Percentiles rank a stretch among this genome's conserved stretches.
phyloP scores from a whole-genome alignment of 2,797 vertebrate species.

The Micrastur ruficollis region DNA sequence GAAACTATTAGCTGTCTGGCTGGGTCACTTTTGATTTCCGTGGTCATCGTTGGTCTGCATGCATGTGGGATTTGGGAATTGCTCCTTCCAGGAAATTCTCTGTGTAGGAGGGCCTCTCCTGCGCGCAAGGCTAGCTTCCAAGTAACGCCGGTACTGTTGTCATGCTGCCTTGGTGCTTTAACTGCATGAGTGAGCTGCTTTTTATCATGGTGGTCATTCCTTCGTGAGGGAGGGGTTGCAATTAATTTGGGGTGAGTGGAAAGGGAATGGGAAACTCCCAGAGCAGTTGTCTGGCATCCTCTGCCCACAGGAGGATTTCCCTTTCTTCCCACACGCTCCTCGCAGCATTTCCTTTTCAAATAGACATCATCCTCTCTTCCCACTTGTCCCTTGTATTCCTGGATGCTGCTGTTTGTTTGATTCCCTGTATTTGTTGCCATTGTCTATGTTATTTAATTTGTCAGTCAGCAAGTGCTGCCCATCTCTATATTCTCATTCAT shows the following conservation, averaged over 20 bases:
- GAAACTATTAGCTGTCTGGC: background rate
- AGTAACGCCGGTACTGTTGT: rapidly evolving
- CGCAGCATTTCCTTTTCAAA: background rate
- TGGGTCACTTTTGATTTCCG: background rate
- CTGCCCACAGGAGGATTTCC: background rate
- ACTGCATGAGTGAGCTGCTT: background rate
- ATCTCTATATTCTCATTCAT: background rate
- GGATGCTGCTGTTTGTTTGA: background rate
- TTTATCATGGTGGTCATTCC: background rate
- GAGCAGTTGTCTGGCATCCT: background rate
- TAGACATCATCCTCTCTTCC: background rate
- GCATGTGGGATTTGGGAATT: background rate
- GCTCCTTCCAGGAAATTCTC: background rate
- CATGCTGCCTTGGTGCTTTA: background rate
- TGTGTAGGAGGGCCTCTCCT: rapidly evolving
- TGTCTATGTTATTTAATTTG: background rate
- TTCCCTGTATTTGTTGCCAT: background rate
- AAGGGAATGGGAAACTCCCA: background rate
- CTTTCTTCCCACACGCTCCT: background rate
- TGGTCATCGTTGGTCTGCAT: background rate
- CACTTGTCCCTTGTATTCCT: background rate
- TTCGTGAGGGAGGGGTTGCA: background rate
- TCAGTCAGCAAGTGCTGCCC: background rate
- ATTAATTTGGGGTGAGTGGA: background rate
- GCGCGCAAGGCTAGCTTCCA: background rate